Percentiles rank a stretch among this genome's conserved stretches.
These are phyloP conservation scores for Pseudomyrmex flavicornis DNA, from an alignment of 1,140 invertebrate species.

Conservation along the genomic window DNA sequence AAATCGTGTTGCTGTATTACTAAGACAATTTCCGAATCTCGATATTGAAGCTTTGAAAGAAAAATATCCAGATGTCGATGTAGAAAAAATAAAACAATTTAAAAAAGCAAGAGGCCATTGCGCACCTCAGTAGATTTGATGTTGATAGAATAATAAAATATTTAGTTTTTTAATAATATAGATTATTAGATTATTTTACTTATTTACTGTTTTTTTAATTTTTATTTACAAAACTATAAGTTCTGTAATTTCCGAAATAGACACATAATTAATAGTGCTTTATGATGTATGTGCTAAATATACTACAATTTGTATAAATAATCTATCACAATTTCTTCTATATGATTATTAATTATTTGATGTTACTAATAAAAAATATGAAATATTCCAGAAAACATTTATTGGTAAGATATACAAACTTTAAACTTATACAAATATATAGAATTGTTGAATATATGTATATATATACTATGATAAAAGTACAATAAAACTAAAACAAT, in stretches of 20 bases:
- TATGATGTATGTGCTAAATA: too few species aligned
- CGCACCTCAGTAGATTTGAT: slow-evolving; percentile 82
- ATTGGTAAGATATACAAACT: background rate
- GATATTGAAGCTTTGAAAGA: slow-evolving; percentile 90
- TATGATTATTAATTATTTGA: background rate
- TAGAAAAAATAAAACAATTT: slow-evolving; percentile 87
- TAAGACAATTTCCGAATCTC: slow-evolving; percentile 91
- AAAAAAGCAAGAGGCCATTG: slow-evolving; percentile 88
- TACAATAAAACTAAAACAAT: background rate
- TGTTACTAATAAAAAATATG: background rate
- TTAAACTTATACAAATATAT: slow-evolving; percentile 6
- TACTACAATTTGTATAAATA: too few species aligned
- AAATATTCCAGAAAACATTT: background rate
- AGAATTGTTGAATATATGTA: background rate
- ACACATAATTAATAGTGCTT: background rate
- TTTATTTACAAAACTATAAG: background rate
- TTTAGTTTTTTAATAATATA: slow-evolving; percentile 7
- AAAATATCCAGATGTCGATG: slow-evolving; percentile 91
- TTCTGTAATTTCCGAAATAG: background rate
- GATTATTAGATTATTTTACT: background rate
- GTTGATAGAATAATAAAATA: slow-evolving; percentile 29
- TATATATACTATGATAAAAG: background rate
- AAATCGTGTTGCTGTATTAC: slow-evolving; percentile 88
- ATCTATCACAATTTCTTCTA: too few species aligned
- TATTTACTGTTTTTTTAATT: too few species aligned